Conservation (phyloP, 2,797 vertebrate species). For the Neopelma chrysocephalum region DNA sequence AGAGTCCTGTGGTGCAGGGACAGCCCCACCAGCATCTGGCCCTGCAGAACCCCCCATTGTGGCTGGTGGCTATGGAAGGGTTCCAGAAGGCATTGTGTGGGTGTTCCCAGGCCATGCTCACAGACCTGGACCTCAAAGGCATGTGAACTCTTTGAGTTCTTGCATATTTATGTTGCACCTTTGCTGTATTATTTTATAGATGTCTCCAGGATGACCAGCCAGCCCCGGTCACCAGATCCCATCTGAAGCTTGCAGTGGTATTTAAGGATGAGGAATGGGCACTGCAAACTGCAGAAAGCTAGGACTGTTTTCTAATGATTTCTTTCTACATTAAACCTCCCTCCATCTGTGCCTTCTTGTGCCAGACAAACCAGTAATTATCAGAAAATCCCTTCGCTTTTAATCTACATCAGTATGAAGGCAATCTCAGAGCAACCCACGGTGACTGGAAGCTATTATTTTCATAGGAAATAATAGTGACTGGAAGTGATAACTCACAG, state of each 20-base stretch:
- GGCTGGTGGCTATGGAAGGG: neutral
- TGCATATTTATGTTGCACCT: neutral
- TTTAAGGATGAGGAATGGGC: neutral
- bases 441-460: constrained; percentile 69
- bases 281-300: neutral
- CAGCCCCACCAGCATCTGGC: neutral
- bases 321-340: neutral
- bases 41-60: neutral
- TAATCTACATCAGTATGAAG: constrained; percentile 63
- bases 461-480: constrained; percentile 69
- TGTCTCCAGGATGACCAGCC: neutral
- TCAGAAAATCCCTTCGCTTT: constrained; percentile 64
- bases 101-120: neutral
- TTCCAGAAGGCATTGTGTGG: neutral
- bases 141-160: neutral
- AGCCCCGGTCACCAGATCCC: neutral
- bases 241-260: neutral
- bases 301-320: neutral
- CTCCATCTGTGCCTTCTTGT: constrained; percentile 18
- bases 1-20: neutral
- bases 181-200: neutral
- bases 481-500: constrained; percentile 68
- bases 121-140: neutral
- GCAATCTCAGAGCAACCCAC: constrained; percentile 60
- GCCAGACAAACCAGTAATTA: constrained; percentile 64